A percentile compares a stretch with the other conserved stretches of the same genome.
Evolutionary conservation across 2,113 vertebrate species (phyloP).

Genomic region (Nyctibius bracteatus): DNA sequence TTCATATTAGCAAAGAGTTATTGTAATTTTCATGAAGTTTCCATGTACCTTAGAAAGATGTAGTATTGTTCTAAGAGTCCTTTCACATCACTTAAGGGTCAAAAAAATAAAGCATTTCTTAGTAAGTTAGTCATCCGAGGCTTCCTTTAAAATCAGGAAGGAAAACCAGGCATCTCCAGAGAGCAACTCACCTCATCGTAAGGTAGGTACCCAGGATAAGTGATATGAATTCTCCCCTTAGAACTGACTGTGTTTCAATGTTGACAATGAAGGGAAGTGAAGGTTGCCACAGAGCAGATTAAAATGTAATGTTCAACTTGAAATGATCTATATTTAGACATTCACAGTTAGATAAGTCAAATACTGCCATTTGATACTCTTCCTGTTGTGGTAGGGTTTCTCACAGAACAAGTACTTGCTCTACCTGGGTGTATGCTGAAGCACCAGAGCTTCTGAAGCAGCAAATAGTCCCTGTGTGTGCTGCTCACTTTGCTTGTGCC

Average conservation of each 20-base stretch:
- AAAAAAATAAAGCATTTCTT: neutral
- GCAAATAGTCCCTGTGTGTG: neutral
- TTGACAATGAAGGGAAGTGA: neutral
- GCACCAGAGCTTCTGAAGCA: neutral
- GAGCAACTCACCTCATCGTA: rapidly evolving
- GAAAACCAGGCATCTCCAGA: neutral
- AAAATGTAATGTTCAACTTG: neutral
- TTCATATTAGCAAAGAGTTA: neutral
- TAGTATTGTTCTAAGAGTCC: neutral
- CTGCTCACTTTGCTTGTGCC: rapidly evolving
- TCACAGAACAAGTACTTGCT: neutral
- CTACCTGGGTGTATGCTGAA: neutral
- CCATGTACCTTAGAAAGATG: neutral
- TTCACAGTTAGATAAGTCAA: neutral
- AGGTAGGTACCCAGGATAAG: neutral
- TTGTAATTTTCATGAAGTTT: neutral
- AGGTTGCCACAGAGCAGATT: neutral
- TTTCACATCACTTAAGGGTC: neutral
- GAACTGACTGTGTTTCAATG: neutral
- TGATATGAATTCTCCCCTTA: neutral
- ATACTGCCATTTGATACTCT: neutral
- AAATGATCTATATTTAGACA: neutral
- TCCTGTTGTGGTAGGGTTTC: neutral
- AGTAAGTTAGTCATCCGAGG: neutral
- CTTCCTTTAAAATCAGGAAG: neutral